Evolutionary conservation across 2,113 vertebrate genomes (phyloP).

Genomic region (Phalacrocorax pelagicus): DNA sequence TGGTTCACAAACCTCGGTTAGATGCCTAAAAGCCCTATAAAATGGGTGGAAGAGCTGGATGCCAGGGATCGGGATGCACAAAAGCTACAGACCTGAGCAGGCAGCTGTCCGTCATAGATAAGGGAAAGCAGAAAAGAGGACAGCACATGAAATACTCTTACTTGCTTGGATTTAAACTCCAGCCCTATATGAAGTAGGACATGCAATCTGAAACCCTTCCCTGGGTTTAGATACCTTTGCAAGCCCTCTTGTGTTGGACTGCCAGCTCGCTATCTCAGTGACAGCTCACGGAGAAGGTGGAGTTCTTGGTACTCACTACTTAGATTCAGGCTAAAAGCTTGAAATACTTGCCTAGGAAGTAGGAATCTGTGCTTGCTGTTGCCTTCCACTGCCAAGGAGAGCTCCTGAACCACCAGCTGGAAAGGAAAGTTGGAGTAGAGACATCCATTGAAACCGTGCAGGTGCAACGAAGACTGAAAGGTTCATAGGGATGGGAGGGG

Average conservation of each 20-base stretch:
- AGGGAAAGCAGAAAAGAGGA: background rate
- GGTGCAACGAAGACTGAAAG: background rate
- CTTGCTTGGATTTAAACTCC: background rate
- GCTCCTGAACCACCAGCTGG: background rate
- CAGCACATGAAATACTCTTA: background rate
- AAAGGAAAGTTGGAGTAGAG: background rate
- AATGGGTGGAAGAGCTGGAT: background rate
- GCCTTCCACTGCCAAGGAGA: background rate
- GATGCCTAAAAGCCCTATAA: background rate
- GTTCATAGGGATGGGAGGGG: background rate
- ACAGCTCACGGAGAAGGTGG: background rate
- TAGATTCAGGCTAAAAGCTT: background rate
- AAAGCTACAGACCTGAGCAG: background rate
- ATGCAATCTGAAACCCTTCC: background rate
- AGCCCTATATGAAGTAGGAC: background rate
- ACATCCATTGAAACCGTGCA: background rate
- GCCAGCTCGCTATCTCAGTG: background rate
- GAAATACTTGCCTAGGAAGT: background rate
- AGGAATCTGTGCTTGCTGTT: background rate
- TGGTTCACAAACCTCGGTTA: background rate
- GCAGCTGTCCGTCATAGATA: background rate
- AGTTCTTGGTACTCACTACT: background rate
- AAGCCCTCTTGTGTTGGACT: background rate
- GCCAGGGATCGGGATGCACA: background rate
- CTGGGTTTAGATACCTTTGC: background rate